Evolutionary conservation across 2,113 vertebrate genomes (phyloP), one percentile per base, ranked within the genome.

Genomic region (Alces alces): DNA sequence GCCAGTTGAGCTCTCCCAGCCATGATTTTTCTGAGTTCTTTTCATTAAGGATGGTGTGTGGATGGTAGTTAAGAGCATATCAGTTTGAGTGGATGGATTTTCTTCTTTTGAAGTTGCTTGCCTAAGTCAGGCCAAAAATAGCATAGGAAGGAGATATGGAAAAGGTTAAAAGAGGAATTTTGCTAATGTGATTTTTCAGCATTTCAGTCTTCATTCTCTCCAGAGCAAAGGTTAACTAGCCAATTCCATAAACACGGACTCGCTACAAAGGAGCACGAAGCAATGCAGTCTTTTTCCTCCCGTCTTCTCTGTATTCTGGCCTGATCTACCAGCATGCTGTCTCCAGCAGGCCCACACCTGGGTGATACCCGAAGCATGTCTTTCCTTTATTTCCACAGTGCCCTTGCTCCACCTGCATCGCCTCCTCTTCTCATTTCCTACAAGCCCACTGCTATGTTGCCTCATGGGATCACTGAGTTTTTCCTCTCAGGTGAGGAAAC

Each of bases 111-210:
- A 93, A 92, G 79, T 70, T 88, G 50, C 66, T 97, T 97, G 55
- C 92, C 54, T 85, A 79, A 84, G 79, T 95, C 86, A 96, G 47
- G 79, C 57, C 87, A 85, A 87, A 97, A 97, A 92, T 87, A 98
- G 93, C 39, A 87, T 92, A 89, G 16, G 73, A 87, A 93, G 13
- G 45, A 83, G n/a, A 97, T 96, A 89, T 60, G n/a, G 39, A 96
- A 97, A 97, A 96, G 36, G 64, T 93, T 97, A 95, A 95, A 94
- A 93, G 96, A 97, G 82, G 96, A 96, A 96, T 95, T 95, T 97
- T 95, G 58, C 97, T 97, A 97, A 96, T 94, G 54, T 93, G 89
- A 97, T 97, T 97, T 97, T 95, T 88, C 36, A 93, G 89, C 89
- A 88, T 90, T 96, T 96, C 92, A 92, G 52, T 91, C 39, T 94